Evolutionary conservation across 2,113 vertebrate species (phyloP), one percentile per base, ranked within the genome.

Genomic region (Chlamydotis undulata): DNA sequence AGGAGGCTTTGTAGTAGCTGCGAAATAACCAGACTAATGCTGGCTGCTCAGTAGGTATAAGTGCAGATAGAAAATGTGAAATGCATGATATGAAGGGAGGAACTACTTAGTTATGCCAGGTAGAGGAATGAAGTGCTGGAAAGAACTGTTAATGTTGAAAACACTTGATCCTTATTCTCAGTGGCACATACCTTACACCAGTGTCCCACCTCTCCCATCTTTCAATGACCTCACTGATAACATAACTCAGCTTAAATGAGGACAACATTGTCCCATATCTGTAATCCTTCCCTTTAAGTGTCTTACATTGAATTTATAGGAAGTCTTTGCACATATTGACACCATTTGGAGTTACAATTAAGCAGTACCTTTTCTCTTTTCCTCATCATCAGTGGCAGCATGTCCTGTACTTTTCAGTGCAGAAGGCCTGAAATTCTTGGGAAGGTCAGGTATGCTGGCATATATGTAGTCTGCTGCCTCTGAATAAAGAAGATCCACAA

Each of bases 281-380:
- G 10, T 69, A 31, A 28, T 78, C 39, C 35, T 91, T 89, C 65
- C 37, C 18, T 41, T 80, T 19, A 91, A 68, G 10, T 56, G 19
- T 50, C 18, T 50, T 77, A 22, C 9, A 43, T 53, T 49, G 14
- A 70, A 28, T n/a, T n/a, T 35, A 31, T 21, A 60, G 73, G 47
- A 79, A 41, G 19, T 4, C 49, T 92, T 67, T 83, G 25, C n/a
- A n/a, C 9, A 12, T 39, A 29, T 11, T 59, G 37, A n/a, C 23
- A 29, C 22, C 25, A 18, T 77, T 53, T 94, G 60, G 65, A 83
- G 19, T 88, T 64, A 28, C 24, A 61, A n/a, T 28, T 56, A 59
- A 95, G 37, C 37, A 21, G 33, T 99, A 99, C 99, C 99, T 98
- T 96, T 98, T 96, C 99, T 98, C 53, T 98, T 97, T 94, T 98